Evolutionary conservation across 1,140 invertebrate species (phyloP), one percentile per base, ranked within the genome.

Genomic region (Neomicropteryx cornuta): DNA sequence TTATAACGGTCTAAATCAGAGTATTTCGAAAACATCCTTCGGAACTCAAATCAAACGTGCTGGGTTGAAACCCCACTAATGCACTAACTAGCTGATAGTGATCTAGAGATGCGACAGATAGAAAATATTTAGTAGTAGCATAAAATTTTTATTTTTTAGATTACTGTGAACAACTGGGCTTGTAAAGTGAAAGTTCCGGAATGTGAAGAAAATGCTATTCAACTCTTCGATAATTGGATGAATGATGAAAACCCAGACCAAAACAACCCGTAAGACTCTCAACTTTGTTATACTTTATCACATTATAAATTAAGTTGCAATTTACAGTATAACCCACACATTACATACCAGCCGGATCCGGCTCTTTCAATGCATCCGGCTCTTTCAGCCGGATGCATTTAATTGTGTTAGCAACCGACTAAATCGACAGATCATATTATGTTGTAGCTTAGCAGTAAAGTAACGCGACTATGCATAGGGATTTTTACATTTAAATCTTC

Each of bases 161-260:
- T 66, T 17, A n/a, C n/a, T n/a, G n/a, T n/a, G n/a, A 69, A 71
- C n/a, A 49, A 53, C 2, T 74, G 70, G 68, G 72, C 77, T 16
- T 84, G 81, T 42, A 58, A 60, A 20, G 68, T 74, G 46, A 71
- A 70, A 38, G 68, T 81, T 8, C 61, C 58, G 0, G 71, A 75
- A 33, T 83, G 81, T 53, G 58, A 75, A 11, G 54, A 70, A 30
- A 70, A 74, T 38, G 73, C 78, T 1, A 47, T 65, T 4, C 49
- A 64, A 4, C 58, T 81, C 8, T 82, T 76, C 52, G 47, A 65
- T 18, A 48, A 65, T 27, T 82, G 77, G 73, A 71, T 71, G 51
- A 49, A 52, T 2, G 54, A 61, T 3, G 33, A 56, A 0, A 60
- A 73, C 37, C 73, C 76, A 0, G 71, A 78, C 36, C 51, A 60